A percentile compares a stretch with the other conserved stretches of the same genome.
Conservation (phyloP, 2,888 invertebrate genomes). For the Sminthurides aquaticus region DNA sequence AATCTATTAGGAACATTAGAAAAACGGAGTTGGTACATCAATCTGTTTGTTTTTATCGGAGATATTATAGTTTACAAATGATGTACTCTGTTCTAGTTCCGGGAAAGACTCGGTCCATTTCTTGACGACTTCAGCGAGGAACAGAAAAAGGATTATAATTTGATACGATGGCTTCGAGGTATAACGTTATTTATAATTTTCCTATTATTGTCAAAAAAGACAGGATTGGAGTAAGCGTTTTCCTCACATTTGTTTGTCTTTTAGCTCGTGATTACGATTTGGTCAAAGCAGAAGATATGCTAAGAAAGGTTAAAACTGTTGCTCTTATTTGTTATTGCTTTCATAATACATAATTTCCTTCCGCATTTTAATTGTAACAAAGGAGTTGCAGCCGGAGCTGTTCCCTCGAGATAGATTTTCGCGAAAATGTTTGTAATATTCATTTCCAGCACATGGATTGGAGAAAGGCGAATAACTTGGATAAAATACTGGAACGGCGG, state of each 20-base stretch:
- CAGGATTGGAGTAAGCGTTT: background rate
- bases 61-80: no score
- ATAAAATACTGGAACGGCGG: conserved; percentile 2
- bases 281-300: background rate
- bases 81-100: background rate
- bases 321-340: no score
- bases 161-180: background rate
- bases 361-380: no score
- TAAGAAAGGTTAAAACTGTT: background rate
- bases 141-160: background rate
- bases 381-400: background rate
- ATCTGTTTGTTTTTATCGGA: no score
- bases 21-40: no score
- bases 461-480: conserved; percentile 14
- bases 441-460: conserved; percentile 13
- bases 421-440: background rate
- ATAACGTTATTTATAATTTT: background rate
- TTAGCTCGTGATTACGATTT: background rate
- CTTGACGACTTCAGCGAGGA: background rate
- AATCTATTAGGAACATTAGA: no score
- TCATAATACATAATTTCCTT: background rate
- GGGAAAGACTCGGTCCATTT: background rate
- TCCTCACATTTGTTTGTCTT: background rate
- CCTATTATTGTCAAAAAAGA: background rate
- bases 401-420: background rate